phyloP scores from a whole-genome alignment of 2,113 vertebrate species.

The Ancistrus triradiatus region DNA sequence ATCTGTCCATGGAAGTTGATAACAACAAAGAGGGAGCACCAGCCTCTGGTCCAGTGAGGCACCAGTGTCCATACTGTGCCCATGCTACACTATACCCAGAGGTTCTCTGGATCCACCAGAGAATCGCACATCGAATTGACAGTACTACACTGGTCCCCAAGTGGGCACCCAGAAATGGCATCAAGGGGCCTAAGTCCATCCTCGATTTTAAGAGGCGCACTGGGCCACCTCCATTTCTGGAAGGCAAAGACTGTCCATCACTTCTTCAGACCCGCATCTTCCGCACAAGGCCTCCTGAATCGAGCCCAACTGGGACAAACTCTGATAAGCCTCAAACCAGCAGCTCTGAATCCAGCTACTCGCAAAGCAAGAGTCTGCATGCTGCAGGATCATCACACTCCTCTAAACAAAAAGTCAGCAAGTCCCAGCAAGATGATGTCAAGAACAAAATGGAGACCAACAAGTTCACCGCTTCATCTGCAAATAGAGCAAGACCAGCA shows the following conservation, averaged over 20 bases:
- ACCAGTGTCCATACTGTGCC: conserved; percentile 85
- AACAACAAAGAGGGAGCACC: conserved; percentile 28
- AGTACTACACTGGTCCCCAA: conserved; percentile 75
- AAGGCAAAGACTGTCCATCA: conserved; percentile 88
- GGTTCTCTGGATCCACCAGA: conserved; percentile 94
- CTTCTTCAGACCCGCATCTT: conserved; percentile 73
- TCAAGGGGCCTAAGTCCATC: conserved; percentile 71
- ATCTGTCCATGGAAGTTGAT: conserved; percentile 51
- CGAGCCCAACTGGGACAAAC: conserved; percentile 19
- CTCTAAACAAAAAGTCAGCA: conserved; percentile 34
- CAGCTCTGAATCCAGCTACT: conserved; percentile 23
- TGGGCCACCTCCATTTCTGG: conserved; percentile 82
- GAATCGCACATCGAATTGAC: conserved; percentile 84
- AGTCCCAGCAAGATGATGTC: conserved; percentile 34
- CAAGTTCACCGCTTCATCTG: conserved; percentile 11
- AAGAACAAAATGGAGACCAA: conserved; percentile 26
- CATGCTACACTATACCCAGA: conserved; percentile 88
- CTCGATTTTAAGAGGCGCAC: conserved; percentile 76
- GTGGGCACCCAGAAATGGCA: conserved; percentile 79
- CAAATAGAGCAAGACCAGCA: conserved; percentile 51
- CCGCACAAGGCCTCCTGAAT: conserved; percentile 76
- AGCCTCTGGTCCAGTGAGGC: conserved; percentile 69
- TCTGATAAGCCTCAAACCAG: conserved; percentile 34
- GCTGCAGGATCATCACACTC: neutral
- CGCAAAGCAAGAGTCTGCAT: conserved; percentile 25